Conservation (phyloP, 2,797 vertebrate genomes). For the Amphiprion clarkii region DNA sequence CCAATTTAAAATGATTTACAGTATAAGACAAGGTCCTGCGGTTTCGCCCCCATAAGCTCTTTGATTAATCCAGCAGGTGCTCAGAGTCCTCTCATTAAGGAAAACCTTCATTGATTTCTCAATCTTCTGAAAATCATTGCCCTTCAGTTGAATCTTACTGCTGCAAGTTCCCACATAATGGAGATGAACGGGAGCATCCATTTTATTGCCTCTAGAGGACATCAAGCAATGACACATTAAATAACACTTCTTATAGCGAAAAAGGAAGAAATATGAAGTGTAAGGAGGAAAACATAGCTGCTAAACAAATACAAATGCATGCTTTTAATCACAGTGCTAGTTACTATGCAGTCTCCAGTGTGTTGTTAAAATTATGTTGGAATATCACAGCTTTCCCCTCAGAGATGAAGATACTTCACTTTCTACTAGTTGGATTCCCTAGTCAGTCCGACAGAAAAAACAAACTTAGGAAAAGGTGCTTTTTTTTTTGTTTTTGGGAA, state of each 20-base stretch:
- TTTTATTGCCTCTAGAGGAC: conserved; percentile 46
- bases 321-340: conserved; percentile 19
- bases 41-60: conserved; percentile 14
- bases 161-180: conserved; percentile 88
- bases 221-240: conserved; percentile 8
- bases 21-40: conserved; percentile 5
- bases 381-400: conserved; percentile 15
- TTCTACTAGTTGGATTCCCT: conserved; percentile 23
- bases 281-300: conserved; percentile 10
- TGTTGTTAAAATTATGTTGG: conserved; percentile 29
- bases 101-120: conserved; percentile 91
- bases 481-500: conserved; percentile 2
- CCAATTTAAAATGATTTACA: conserved; percentile 14
- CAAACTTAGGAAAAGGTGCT: conserved; percentile 18
- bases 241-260: conserved; percentile 16
- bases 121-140: conserved; percentile 88
- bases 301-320: conserved; percentile 31
- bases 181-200: conserved; percentile 79
- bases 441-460: conserved; percentile 21
- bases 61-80: conserved; percentile 47
- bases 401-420: conserved; percentile 25
- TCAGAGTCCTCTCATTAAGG: conserved; percentile 81
- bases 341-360: conserved; percentile 23
- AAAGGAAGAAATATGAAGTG: conserved; percentile 4
- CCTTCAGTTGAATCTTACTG: conserved; percentile 84